A percentile compares a stretch with the other conserved stretches of the same genome.
These are phyloP conservation scores for Xyliphius kryptos DNA, from an alignment of 2,113 vertebrate genomes.

Conservation along the genomic window DNA sequence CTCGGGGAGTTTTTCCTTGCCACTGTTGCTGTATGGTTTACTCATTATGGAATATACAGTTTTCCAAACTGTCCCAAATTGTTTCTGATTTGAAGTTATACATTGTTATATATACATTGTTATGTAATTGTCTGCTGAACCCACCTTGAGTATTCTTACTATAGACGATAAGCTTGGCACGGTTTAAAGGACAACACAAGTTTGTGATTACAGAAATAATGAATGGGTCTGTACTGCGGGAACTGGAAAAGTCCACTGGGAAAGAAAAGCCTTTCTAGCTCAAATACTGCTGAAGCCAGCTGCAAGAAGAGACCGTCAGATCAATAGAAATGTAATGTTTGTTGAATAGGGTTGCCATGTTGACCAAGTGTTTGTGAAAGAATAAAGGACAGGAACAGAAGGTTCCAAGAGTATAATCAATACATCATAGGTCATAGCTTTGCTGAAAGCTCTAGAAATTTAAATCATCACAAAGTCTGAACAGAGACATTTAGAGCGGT, in stretches of 20 bases:
- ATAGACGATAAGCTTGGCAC: background rate
- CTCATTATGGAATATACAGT: no score
- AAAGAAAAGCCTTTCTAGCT: background rate
- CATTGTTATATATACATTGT: no score
- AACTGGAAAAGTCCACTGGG: constrained; percentile 3
- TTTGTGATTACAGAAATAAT: background rate
- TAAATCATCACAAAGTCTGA: constrained; percentile 2
- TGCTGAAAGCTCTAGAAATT: background rate
- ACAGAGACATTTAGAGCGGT: background rate
- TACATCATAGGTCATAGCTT: constrained; percentile 10
- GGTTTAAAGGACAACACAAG: constrained; percentile 8
- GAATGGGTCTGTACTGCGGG: background rate
- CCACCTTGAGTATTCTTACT: background rate
- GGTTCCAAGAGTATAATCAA: no score
- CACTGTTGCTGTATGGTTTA: no score
- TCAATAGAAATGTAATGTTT: constrained; percentile 22
- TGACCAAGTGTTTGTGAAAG: constrained; percentile 11
- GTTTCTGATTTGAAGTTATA: no score
- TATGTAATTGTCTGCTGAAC: no score
- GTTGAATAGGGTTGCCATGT: constrained; percentile 8
- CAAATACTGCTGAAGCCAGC: background rate
- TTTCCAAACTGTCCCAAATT: no score
- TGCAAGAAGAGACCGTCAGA: constrained; percentile 5
- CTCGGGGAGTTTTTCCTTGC: no score
- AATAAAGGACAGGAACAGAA: constrained; percentile 1